Percentiles rank a stretch among this genome's conserved stretches.
Evolutionary conservation across 2,113 vertebrate genomes (phyloP).

Genomic region (Psilopsiagon aymara): DNA sequence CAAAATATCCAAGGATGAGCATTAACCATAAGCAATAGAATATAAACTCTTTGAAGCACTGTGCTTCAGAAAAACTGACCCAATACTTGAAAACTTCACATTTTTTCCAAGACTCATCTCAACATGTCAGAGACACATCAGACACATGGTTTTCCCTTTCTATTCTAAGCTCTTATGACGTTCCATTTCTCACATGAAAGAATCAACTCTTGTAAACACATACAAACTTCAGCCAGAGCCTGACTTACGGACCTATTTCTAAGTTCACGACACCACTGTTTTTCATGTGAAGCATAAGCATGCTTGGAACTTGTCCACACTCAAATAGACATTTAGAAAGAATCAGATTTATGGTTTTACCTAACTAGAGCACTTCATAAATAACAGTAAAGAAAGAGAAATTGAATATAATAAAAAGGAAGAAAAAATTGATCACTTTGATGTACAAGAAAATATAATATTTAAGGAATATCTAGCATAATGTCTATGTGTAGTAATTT

Average conservation of each 20-base stretch:
- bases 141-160: neutral
- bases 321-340: neutral
- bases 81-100: neutral
- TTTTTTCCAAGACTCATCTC: neutral
- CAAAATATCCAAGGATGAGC: neutral
- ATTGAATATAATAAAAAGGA: neutral
- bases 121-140: neutral
- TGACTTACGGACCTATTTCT: neutral
- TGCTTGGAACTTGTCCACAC: neutral
- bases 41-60: neutral
- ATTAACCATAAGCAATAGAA: neutral
- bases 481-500: conserved; percentile 22
- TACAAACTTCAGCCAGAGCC: neutral
- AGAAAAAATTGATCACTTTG: neutral
- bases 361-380: neutral
- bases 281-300: neutral
- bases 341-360: neutral
- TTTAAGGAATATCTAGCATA: neutral
- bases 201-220: neutral
- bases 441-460: conserved; percentile 1
- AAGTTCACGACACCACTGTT: neutral
- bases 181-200: neutral
- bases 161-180: neutral
- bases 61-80: neutral
- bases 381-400: neutral